Percentiles rank a stretch among this genome's conserved stretches.
phyloP scores from a whole-genome alignment of 1,140 invertebrate genomes.

The Arctopsyche grandis region DNA sequence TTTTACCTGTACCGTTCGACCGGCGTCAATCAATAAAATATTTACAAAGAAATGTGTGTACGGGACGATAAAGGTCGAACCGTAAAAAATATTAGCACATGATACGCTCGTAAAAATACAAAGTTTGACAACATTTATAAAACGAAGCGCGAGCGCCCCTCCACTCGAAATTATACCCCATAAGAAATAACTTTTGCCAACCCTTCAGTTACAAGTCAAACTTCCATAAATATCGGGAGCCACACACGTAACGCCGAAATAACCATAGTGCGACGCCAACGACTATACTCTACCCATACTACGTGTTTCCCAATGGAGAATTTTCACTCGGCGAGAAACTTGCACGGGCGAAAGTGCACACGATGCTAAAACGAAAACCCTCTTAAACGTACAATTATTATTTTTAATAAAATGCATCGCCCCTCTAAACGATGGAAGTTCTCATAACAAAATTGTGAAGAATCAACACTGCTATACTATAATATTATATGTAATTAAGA shows the following conservation, averaged over 20 bases:
- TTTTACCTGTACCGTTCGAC: neutral
- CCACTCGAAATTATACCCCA: slow-evolving; percentile 38
- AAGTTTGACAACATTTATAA: slow-evolving; percentile 45
- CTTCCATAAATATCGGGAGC: slow-evolving; percentile 45
- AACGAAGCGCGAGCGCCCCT: slow-evolving; percentile 19
- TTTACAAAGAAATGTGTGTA: slow-evolving; percentile 11
- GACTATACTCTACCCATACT: no score
- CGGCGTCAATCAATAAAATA: slow-evolving; percentile 15
- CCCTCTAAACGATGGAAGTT: no score
- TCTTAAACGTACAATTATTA: no score
- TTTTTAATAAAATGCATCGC: no score
- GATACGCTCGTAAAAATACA: slow-evolving; percentile 33
- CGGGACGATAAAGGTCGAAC: slow-evolving; percentile 5
- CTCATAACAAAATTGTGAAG: no score
- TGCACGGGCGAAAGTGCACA: no score
- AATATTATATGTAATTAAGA: no score
- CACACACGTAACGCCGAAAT: slow-evolving; percentile 33
- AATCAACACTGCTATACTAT: no score
- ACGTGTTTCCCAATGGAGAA: no score
- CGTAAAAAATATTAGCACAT: slow-evolving; percentile 27
- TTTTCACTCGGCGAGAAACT: no score
- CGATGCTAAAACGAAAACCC: no score
- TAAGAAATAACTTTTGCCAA: slow-evolving; percentile 46
- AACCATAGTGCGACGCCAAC: neutral
- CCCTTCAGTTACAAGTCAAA: slow-evolving; percentile 46